Evolutionary conservation across 2,113 vertebrate genomes (phyloP).

Genomic region (Rhombomys opimus): DNA sequence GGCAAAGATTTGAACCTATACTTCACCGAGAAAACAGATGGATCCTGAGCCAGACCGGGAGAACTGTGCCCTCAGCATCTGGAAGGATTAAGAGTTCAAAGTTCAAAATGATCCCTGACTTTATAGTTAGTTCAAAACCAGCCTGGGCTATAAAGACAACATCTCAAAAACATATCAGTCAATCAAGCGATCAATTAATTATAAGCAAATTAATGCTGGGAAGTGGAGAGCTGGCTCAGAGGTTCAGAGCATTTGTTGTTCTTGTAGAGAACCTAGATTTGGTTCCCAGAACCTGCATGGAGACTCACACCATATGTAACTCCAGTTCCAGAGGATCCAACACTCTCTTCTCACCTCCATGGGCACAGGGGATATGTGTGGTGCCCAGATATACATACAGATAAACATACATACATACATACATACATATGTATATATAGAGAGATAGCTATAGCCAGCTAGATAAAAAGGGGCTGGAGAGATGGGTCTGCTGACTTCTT

Average conservation of each 20-base stretch:
- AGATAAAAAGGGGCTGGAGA: neutral
- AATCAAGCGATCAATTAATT: neutral
- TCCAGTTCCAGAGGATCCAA: neutral
- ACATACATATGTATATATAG: too few species aligned
- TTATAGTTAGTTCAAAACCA: neutral
- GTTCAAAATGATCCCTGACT: neutral
- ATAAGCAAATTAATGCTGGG: neutral
- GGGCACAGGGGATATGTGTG: neutral
- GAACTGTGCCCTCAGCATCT: neutral
- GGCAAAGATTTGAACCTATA: neutral
- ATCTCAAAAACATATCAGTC: neutral
- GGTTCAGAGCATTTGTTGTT: neutral
- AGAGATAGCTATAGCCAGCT: too few species aligned
- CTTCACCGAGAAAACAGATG: conserved; percentile 3
- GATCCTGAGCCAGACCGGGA: neutral
- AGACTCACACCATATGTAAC: neutral
- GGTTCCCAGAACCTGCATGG: neutral
- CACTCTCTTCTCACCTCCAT: neutral
- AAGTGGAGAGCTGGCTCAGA: neutral
- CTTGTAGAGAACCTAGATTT: neutral
- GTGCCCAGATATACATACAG: neutral
- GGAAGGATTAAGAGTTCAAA: neutral
- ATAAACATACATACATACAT: too few species aligned
- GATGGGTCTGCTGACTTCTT: neutral
- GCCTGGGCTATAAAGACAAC: neutral